Evolutionary conservation across 1,140 invertebrate species (phyloP).

Genomic region (Lucilia sericata): DNA sequence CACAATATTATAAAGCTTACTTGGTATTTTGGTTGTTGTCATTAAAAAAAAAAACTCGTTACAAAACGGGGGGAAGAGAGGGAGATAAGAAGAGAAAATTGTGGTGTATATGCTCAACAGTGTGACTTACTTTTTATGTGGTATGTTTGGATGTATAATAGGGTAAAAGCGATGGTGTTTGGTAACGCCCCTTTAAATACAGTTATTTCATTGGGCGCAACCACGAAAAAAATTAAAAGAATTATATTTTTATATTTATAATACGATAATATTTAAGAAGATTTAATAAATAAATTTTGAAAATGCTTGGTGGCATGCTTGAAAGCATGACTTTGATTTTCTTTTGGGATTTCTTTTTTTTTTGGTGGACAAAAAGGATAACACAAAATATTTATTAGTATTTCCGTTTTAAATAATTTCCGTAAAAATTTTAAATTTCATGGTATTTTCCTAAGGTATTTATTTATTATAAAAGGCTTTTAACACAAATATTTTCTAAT

Average conservation of each 20-base stretch:
- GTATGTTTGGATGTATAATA: background rate
- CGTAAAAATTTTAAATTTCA: background rate
- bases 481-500: background rate
- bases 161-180: constrained; percentile 56
- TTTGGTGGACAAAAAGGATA: background rate
- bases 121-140: background rate
- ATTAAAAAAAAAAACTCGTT: background rate
- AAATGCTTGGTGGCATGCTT: background rate
- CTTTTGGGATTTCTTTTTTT: background rate
- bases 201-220: constrained; percentile 68
- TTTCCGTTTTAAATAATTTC: background rate
- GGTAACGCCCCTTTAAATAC: constrained; percentile 67
- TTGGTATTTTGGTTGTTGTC: background rate
- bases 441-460: background rate
- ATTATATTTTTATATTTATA: constrained; percentile 4
- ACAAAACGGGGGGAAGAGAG: background rate
- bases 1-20: background rate
- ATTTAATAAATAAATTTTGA: background rate
- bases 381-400: background rate
- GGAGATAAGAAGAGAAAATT: background rate
- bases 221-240: constrained; percentile 53
- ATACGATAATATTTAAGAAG: background rate
- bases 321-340: background rate
- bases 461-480: background rate
- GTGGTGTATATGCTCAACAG: constrained; percentile 19